Base-by-base conservation (phyloP, 2,888 invertebrate species). In the Drosophila aldrichi region DNA sequence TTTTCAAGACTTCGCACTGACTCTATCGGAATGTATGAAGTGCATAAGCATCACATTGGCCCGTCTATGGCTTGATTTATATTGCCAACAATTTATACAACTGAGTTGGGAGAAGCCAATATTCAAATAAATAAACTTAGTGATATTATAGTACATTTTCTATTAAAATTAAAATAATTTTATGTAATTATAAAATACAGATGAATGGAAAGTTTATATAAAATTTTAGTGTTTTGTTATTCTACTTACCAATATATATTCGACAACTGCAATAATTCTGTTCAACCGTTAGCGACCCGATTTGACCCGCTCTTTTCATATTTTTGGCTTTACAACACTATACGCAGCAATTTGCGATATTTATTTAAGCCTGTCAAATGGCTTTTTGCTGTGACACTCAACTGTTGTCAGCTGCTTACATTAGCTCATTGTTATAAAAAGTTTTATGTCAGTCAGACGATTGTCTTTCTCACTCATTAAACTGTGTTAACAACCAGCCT, bases 111-210 rank as follows among this genome's bases (percentile, higher is more conserved):
- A 12, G 14, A 34, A 16, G 14, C 12, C 3, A 2, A 56, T 38
- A 18, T 38, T 8, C 3, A 29, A 10, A 14, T 60, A 22, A 22
- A 22, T 67, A 64, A 70, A 41, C 55, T 58, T 51, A 62, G 67
- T 70, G 70, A 76, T 74, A 57, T 58, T 74, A 57, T 58, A 29
- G 48, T n/a, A 57, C 40, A 44, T 44, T 14, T 22, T 0, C 14
- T 14, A 22, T 14, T 20, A 43, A 43, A 43, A 44, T 22, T 22
- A 22, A 22, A 22, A 22, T 22, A 58, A 58, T 2, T 25, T 40
- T 29, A 12, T 10, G 8, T n/a, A n/a, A n/a, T n/a, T n/a, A n/a
- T n/a, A 22, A 38, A 36, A 38, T 9, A 38, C 3, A n/a, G 1
- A 6, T 25, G 10, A 51, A 14, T 20, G 0, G 32, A 18, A 10